Evolutionary conservation across 1,140 invertebrate genomes (phyloP).

Genomic region (Ostrea edulis): DNA sequence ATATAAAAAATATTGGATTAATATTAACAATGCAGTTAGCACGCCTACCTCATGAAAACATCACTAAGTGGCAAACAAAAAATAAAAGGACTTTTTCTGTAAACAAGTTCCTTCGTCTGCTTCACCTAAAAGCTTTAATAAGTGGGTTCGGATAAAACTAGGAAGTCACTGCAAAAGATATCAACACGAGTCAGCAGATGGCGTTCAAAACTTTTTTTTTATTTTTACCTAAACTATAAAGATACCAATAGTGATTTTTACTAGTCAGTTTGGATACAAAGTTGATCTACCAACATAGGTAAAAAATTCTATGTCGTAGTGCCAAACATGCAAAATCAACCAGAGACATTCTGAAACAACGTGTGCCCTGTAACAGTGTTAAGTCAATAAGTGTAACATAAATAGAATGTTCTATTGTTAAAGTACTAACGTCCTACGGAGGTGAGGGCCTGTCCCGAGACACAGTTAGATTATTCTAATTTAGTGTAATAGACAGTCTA

Average conservation of each 20-base stretch:
- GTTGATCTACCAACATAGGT: no score
- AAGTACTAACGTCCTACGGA: no score
- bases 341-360: no score
- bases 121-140: background rate
- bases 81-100: conserved; percentile 18
- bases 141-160: background rate
- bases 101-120: conserved; percentile 34
- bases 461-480: no score
- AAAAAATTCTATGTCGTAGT: no score
- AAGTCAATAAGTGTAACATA: no score
- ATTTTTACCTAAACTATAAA: background rate
- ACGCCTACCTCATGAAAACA: background rate
- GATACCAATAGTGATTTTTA: background rate
- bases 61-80: background rate
- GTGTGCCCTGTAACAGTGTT: no score
- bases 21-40: background rate
- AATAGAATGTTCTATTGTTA: no score
- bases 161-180: background rate
- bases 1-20: background rate
- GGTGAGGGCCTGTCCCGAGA: no score
- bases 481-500: no score
- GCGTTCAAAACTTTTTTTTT: background rate
- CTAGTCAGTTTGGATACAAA: no score
- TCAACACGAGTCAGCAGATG: background rate
- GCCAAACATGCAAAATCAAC: no score